Percentiles rank a stretch among this genome's conserved stretches.
phyloP scores from a whole-genome alignment of 2,113 vertebrate species.

The Phalacrocorax brasilianus region DNA sequence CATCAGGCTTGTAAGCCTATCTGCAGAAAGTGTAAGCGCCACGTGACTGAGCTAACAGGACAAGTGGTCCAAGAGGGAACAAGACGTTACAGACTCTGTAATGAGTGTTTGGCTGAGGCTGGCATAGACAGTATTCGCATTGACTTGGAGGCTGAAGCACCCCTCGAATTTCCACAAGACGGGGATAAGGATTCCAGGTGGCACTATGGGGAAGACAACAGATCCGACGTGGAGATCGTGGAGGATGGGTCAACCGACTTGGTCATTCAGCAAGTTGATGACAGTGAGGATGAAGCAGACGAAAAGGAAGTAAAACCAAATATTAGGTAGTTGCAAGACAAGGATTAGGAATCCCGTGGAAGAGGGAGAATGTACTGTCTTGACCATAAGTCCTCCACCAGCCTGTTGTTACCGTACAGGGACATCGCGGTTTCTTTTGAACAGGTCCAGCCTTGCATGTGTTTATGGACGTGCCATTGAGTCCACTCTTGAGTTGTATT shows the following conservation, averaged over 20 bases:
- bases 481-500: slow-evolving; percentile 31
- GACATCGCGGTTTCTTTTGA: slow-evolving; percentile 1
- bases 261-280: slow-evolving; percentile 95
- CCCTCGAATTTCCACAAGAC: slow-evolving; percentile 71
- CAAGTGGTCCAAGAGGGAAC: slow-evolving; percentile 95
- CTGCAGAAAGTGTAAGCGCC: slow-evolving; percentile 94
- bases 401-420: neutral
- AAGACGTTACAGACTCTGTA: slow-evolving; percentile 90
- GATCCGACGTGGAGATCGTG: slow-evolving; percentile 90
- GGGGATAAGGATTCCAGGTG: slow-evolving; percentile 80
- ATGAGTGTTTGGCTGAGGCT: slow-evolving; percentile 87
- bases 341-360: neutral
- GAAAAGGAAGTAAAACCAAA: slow-evolving; percentile 79
- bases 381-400: neutral
- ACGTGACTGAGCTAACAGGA: slow-evolving; percentile 90
- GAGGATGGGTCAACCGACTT: slow-evolving; percentile 90
- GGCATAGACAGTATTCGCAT: slow-evolving; percentile 86
- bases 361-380: neutral
- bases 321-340: slow-evolving; percentile 64
- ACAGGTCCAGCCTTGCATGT: slow-evolving; percentile 67
- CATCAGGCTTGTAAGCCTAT: slow-evolving; percentile 96
- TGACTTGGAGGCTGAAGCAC: slow-evolving; percentile 78
- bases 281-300: slow-evolving; percentile 89
- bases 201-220: slow-evolving; percentile 79
- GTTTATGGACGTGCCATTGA: slow-evolving; percentile 26